A percentile compares a stretch with the other conserved stretches of the same genome.
Evolutionary conservation across 2,113 vertebrate genomes (phyloP).

Genomic region (Corythoichthys intestinalis): DNA sequence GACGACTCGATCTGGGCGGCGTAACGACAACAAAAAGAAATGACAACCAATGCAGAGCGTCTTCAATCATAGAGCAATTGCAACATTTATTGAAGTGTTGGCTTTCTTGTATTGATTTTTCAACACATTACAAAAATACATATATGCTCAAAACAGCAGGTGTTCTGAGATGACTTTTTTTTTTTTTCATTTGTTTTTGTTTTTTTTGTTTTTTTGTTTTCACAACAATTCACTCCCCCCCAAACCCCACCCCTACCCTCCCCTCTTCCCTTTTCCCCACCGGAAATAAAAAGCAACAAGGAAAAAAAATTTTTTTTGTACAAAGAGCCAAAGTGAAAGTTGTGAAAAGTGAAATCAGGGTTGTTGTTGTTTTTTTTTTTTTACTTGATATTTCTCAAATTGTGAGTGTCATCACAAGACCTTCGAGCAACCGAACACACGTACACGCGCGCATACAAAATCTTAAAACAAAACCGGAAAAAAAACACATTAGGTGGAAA

Average conservation of each 20-base stretch:
- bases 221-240: slow-evolving; percentile 66
- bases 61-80: slow-evolving; percentile 69
- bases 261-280: background rate
- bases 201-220: background rate
- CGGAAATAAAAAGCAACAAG: slow-evolving; percentile 48
- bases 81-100: slow-evolving; percentile 77
- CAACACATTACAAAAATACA: slow-evolving; percentile 78
- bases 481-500: slow-evolving; percentile 47
- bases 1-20: background rate
- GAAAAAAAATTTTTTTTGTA: slow-evolving; percentile 63
- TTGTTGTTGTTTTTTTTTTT: background rate
- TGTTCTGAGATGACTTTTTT: slow-evolving; percentile 70
- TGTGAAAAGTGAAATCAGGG: slow-evolving; percentile 60
- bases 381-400: slow-evolving; percentile 51
- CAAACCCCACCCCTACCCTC: background rate
- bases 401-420: slow-evolving; percentile 69
- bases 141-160: slow-evolving; percentile 73
- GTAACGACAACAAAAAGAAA: slow-evolving; percentile 12
- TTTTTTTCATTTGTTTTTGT: background rate
- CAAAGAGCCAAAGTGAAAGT: slow-evolving; percentile 69
- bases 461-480: background rate
- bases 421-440: slow-evolving; percentile 48
- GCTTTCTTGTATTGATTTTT: slow-evolving; percentile 75
- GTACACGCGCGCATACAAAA: background rate
- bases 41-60: slow-evolving; percentile 32